A percentile compares a stretch with the other conserved stretches of the same genome.
Evolutionary conservation across 2,113 vertebrate species (phyloP).

Genomic region (Nansenia antarctica): DNA sequence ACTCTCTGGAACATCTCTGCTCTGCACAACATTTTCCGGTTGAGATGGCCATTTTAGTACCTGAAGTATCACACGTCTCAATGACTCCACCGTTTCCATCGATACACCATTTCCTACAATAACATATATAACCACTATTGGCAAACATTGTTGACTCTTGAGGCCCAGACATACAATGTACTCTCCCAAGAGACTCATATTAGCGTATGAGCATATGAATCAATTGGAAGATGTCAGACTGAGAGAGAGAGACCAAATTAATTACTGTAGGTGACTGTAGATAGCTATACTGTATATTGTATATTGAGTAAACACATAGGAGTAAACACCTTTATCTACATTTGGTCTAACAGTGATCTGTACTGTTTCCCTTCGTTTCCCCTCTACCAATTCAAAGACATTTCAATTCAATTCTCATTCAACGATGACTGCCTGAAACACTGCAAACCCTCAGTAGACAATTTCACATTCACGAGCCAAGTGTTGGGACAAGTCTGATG

Average conservation of each 20-base stretch:
- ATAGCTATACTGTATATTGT: too few relatives aligned
- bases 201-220: neutral
- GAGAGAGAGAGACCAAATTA: neutral
- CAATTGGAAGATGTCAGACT: neutral
- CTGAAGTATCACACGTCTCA: conserved; percentile 29
- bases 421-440: neutral
- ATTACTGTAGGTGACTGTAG: neutral
- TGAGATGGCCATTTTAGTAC: conserved; percentile 2
- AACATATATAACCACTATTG: conserved; percentile 15
- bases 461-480: neutral
- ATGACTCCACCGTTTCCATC: conserved; percentile 13
- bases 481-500: neutral
- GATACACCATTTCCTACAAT: neutral
- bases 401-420: neutral
- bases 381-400: neutral
- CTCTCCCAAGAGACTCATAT: neutral
- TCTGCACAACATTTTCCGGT: conserved; percentile 27
- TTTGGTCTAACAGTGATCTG: neutral
- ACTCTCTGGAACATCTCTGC: conserved; percentile 3
- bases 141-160: conserved; percentile 28
- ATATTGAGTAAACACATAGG: neutral
- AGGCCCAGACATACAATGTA: conserved; percentile 34
- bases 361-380: neutral
- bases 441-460: neutral
- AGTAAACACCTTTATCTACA: neutral